phyloP scores from a whole-genome alignment of 2,113 vertebrate species.

The Halcyon senegalensis region DNA sequence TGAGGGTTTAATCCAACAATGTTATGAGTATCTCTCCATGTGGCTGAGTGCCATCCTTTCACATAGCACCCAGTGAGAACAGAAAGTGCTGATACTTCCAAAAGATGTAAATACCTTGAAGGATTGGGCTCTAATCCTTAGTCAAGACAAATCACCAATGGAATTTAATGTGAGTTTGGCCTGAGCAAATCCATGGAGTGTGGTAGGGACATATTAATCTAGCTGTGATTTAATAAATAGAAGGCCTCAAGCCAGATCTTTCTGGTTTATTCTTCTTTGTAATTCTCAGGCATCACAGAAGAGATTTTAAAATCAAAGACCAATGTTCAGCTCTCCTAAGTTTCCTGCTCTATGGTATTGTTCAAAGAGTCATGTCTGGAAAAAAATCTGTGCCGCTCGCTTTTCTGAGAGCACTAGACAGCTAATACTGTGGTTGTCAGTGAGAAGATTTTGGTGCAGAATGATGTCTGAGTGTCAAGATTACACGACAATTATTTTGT shows the following conservation, averaged over 20 bases:
- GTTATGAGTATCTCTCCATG: background rate
- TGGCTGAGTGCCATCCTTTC: constrained; percentile 17
- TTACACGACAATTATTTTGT: background rate
- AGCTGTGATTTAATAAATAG: background rate
- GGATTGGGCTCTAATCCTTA: constrained; percentile 30
- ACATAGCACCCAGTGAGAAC: background rate
- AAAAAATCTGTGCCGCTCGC: background rate
- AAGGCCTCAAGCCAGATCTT: background rate
- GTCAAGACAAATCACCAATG: constrained; percentile 9
- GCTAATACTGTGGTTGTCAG: background rate
- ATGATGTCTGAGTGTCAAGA: background rate
- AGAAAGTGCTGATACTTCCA: background rate
- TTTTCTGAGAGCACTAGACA: background rate
- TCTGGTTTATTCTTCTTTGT: background rate
- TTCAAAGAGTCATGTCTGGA: background rate
- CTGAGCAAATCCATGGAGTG: background rate
- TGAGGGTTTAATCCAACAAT: background rate
- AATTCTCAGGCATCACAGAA: background rate
- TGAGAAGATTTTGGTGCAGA: background rate
- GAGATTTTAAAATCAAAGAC: background rate
- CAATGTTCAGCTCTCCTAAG: background rate
- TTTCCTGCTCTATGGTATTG: background rate
- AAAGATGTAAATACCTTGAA: constrained; percentile 9
- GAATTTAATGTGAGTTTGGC: constrained; percentile 24
- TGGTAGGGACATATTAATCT: background rate